Evolutionary conservation across 2,888 invertebrate species (phyloP), one percentile per base, ranked within the genome.

Genomic region (Melinaea marsaeus): DNA sequence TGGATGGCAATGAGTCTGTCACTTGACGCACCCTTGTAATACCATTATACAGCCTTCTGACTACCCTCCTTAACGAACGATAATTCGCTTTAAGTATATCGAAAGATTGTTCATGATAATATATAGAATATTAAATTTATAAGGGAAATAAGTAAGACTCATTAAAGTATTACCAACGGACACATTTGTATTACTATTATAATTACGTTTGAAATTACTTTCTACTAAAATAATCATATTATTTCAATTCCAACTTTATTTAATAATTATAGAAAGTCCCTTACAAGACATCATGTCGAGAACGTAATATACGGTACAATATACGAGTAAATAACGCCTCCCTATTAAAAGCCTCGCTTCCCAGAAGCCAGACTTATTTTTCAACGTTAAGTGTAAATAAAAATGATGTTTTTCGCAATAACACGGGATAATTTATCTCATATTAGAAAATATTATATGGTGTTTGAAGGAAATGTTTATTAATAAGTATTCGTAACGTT

Each of bases 1-100:
- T 87, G 84, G 88, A 89, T 88, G 80, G 80, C 77, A 79, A 75
- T 75, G 75, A 79, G 79, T 79, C 84, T 82, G 81, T 85, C 85
- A 81, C 81, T 84, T 84, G 89, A 90, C 90, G 82, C 90, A 84
- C 90, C 89, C 90, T 79, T 82, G 85, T 86, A 86, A 84, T 86
- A 81, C 81, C 84, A 86, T 87, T 85, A 85, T 77, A 80, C 74
- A 80, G 77, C 77, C 84, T 83, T 77, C 75, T 75, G 76, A 73
- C 75, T 73, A 72, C 67, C 72, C 66, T 74, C 79, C 73, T 37
- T 57, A 71, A 74, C 67, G 71, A 77, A 75, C 74, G 76, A 81
- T 80, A 80, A 84, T 81, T 81, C 59, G 63, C 45, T 66, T 70
- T 65, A 59, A 61, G 59, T 65, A 59, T 55, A 58, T 61, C 51